These are phyloP conservation scores for Epinephelus moara DNA, from an alignment of 2,113 vertebrate species.

Conservation along the genomic window DNA sequence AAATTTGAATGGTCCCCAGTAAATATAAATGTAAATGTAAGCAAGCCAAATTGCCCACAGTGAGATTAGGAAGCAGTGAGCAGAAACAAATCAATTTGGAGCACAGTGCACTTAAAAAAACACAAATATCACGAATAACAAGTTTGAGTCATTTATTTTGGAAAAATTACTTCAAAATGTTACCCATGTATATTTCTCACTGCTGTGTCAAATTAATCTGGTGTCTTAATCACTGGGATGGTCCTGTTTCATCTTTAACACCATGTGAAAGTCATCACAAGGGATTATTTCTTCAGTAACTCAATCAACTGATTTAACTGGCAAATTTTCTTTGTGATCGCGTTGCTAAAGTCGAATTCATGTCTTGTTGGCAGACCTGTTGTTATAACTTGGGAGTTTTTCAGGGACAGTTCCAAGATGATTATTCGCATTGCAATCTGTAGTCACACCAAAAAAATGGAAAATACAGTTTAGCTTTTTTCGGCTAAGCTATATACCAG, in stretches of 20 bases:
- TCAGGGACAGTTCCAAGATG: background rate
- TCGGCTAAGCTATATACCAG: background rate
- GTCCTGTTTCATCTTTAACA: background rate
- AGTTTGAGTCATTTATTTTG: background rate
- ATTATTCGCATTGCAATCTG: background rate
- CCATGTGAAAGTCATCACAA: background rate
- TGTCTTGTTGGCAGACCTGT: background rate
- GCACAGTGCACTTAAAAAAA: background rate
- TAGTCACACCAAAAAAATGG: background rate
- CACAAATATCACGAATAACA: background rate
- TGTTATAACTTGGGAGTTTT: background rate
- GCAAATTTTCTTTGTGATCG: background rate
- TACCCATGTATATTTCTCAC: background rate
- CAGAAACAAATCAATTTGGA: conserved; percentile 26
- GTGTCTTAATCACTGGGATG: background rate
- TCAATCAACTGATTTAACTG: background rate
- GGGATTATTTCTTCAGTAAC: background rate
- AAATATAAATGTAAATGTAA: conserved; percentile 51
- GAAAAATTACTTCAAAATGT: background rate
- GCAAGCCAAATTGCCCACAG: conserved; percentile 13
- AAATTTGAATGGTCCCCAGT: conserved; percentile 1
- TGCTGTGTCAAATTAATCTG: background rate
- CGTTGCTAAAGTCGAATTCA: background rate
- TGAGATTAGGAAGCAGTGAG: conserved; percentile 26
- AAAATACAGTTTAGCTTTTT: background rate